Evolutionary conservation across 2,113 vertebrate genomes (phyloP), one percentile per base, ranked within the genome.

Genomic region (Onychorhynchus coronatus): DNA sequence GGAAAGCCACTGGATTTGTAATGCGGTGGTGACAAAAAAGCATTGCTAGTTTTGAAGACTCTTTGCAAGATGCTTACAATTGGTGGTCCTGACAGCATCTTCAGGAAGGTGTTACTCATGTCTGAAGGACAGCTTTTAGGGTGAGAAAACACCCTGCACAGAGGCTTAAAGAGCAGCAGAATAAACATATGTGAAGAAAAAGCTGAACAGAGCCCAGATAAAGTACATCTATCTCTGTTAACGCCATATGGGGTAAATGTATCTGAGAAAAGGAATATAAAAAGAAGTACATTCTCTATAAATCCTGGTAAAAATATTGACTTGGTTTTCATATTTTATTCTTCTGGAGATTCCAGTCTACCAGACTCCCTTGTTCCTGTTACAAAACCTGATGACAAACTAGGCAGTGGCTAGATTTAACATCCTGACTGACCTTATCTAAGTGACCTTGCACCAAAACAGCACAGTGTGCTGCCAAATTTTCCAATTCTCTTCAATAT

Each of bases 401-500:
- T 82, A 92, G 95, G 88, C 96, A 96, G 55, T 70, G 93, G 86
- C 42, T 86, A 76, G 77, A 93, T 88, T 78, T 87, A 95, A 94
- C 91, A 76, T 94, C 75, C 85, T 25, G 62, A 75, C 94, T 92
- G 93, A 92, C 95, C 89, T 96, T 92, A 93, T 91, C 90, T 88
- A 63, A 95, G 77, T 79, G 95, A 96, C 95, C 93, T 96, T 97
- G 86, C 93, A 94, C 91, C 91, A 96, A 97, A 96, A 70, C 94
- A 93, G 77, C 85, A 78, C 72, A 82, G 50, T 28, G 46, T 52
- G 82, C 90, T 94, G 95, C 95, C 95, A 97, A 55, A 94, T 86
- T 87, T 89, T 83, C 91, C 93, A 95, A 47, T 97, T 83, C 74
- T 80, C 61, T 88, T 89, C 86, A 87, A 88, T 76, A 78, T 63